Conservation (phyloP, 2,797 vertebrate species). For the Toxotes lorentzi region DNA sequence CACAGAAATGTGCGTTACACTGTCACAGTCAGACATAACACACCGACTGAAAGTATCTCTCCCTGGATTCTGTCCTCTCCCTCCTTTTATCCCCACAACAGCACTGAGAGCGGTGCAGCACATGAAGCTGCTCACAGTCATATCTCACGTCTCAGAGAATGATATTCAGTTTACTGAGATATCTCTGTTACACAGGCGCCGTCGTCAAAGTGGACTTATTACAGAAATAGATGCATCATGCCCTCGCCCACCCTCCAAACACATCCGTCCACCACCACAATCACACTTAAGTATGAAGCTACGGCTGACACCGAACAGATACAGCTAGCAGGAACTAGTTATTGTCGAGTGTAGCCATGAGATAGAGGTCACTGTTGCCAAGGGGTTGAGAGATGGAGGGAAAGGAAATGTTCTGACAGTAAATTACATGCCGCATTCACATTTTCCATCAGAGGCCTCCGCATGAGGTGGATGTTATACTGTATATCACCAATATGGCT, state of each 20-base stretch:
- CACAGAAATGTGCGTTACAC: not conserved
- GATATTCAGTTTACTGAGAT: conserved; percentile 68
- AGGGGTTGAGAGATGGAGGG: conserved; percentile 59
- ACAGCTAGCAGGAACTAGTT: conserved; percentile 62
- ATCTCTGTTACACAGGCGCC: conserved; percentile 74
- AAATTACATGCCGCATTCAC: conserved; percentile 71
- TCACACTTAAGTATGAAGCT: conserved; percentile 54
- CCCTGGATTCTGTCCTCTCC: conserved; percentile 22
- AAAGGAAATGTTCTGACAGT: conserved; percentile 59
- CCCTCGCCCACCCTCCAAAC: conserved; percentile 42
- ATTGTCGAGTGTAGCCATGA: conserved; percentile 60
- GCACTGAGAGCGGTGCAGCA: conserved; percentile 21
- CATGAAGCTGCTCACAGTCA: conserved; percentile 37
- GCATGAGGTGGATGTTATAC: conserved; percentile 40
- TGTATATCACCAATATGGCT: conserved; percentile 55
- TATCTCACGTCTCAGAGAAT: conserved; percentile 53
- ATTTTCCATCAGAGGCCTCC: conserved; percentile 59
- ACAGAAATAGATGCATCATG: conserved; percentile 60
- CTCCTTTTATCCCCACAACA: conserved; percentile 30
- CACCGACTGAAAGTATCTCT: conserved; percentile 20
- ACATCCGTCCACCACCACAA: conserved; percentile 58
- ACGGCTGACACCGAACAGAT: conserved; percentile 69
- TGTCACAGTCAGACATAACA: conserved; percentile 22
- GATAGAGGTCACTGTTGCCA: conserved; percentile 75
- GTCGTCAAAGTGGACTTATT: conserved; percentile 57